Evolutionary conservation across 2,797 vertebrate genomes (phyloP), one percentile per base, ranked within the genome.

Genomic region (Eurystomus glaucurus): DNA sequence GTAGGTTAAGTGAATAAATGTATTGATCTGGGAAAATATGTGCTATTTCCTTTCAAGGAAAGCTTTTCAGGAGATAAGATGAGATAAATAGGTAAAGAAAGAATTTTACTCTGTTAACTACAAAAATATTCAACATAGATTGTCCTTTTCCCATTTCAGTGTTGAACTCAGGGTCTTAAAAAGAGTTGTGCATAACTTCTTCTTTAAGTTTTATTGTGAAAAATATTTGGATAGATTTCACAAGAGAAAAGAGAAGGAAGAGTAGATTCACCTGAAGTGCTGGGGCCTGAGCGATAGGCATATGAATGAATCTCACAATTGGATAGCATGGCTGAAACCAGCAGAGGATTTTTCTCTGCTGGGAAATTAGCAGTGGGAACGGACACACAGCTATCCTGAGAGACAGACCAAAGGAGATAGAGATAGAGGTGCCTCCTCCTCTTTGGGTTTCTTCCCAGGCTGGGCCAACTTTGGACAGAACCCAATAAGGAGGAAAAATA

Each of bases 121-220:
- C 3, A 70, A 72, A 88, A 86, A 10, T 52, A 11, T 68, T 83
- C 25, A 76, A 23, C 2, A 17, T 5, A 28, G 10, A 5, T 64
- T 69, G 14, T 18, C 7, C 4, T 55, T 81, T 76, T 20, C 23
- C 6, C 16, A 35, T 46, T 35, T 77, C 28, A n/a, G 20, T 45
- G 15, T 5, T 39, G 5, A 87, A 55, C 48, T 78, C 21, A 33
- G 6, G 5, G 5, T 68, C 21, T 62, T 64, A 81, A 50, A n/a
- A 1, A 39, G 2, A 37, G 3, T 5, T 50, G 6, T 43, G 14
- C 3, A 3, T 22, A 64, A 71, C 14, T 45, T n/a, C 8, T 69
- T 64, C 14, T 29, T 31, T 54, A 35, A 4, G 4, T 31, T 75
- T 52, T 60, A 45, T 33, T 61, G 3, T 66, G 31, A 41, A 77